A percentile compares a stretch with the other conserved stretches of the same genome.
phyloP scores from a whole-genome alignment of 2,888 invertebrate genomes.

The Scotopteryx bipunctaria region DNA sequence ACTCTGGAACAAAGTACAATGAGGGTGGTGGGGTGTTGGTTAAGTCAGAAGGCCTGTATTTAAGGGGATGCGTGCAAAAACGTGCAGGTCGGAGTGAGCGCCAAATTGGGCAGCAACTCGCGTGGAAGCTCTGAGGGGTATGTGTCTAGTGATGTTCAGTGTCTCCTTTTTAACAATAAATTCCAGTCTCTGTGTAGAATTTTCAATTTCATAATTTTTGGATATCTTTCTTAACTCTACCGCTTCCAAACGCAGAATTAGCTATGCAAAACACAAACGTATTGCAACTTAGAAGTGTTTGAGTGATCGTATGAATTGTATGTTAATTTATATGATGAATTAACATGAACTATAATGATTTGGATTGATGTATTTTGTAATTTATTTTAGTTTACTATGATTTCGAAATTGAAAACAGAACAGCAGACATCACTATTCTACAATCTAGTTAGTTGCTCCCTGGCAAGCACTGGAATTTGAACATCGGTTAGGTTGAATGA shows the following conservation, averaged over 20 bases:
- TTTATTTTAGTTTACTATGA: no score
- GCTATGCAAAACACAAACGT: no score
- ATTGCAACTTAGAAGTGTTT: no score
- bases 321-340: no score
- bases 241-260: no score
- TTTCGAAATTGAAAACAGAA: not conserved
- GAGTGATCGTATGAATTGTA: no score
- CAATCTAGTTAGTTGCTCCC: slow-evolving; percentile 58
- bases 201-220: no score
- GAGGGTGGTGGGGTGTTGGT: no score
- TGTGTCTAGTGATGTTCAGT: slow-evolving; percentile 29
- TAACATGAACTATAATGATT: no score
- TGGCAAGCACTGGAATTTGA: slow-evolving; percentile 43
- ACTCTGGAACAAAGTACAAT: slow-evolving; percentile 7
- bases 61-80: slow-evolving; percentile 66
- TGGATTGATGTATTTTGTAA: no score
- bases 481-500: slow-evolving; percentile 47
- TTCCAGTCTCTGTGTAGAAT: not conserved
- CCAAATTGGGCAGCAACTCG: slow-evolving; percentile 66
- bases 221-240: no score
- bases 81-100: slow-evolving; percentile 54
- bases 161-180: slow-evolving; percentile 31
- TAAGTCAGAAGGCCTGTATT: slow-evolving; percentile 42
- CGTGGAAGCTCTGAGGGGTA: slow-evolving; percentile 56
- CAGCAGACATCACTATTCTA: slow-evolving; percentile 22